These are phyloP conservation scores for Bombyx mandarina DNA, from an alignment of 1,140 invertebrate genomes.

Conservation along the genomic window DNA sequence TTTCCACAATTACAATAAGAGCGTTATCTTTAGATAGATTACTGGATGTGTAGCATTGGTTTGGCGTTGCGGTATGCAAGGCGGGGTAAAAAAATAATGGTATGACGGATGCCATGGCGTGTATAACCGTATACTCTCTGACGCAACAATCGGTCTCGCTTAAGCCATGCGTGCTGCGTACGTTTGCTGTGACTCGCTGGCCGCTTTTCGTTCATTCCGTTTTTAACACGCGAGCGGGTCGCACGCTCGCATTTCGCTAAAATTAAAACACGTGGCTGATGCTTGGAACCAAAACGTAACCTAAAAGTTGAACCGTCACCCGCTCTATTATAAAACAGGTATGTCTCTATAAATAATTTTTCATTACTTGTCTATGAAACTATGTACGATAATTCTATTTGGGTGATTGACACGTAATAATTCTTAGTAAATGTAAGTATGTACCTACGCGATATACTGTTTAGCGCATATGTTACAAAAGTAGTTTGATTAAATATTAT, in stretches of 20 bases:
- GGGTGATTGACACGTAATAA: too few species aligned
- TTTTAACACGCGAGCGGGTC: slow-evolving; percentile 13
- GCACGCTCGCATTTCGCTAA: slow-evolving; percentile 11
- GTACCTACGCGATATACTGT: too few species aligned
- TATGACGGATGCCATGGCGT: neutral
- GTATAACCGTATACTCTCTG: slow-evolving; percentile 7
- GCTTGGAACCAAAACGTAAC: slow-evolving; percentile 13
- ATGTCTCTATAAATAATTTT: slow-evolving; percentile 4
- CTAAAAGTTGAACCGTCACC: slow-evolving; percentile 10
- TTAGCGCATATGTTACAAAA: too few species aligned
- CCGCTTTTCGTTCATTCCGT: slow-evolving; percentile 16
- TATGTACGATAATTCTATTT: neutral
- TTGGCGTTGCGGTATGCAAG: neutral
- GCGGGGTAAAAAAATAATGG: neutral
- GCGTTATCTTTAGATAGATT: too few species aligned
- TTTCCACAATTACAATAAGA: too few species aligned
- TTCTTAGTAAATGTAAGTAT: too few species aligned
- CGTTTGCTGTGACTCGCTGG: slow-evolving; percentile 9
- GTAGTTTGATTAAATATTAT: too few species aligned
- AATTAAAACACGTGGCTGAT: slow-evolving; percentile 20
- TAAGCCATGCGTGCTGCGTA: slow-evolving; percentile 12
- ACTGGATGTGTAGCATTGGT: too few species aligned
- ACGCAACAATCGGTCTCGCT: slow-evolving; percentile 18
- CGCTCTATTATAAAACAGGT: slow-evolving; percentile 7
- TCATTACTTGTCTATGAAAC: neutral